phyloP scores from a whole-genome alignment of 2,113 vertebrate genomes.

The Passer montanus region DNA sequence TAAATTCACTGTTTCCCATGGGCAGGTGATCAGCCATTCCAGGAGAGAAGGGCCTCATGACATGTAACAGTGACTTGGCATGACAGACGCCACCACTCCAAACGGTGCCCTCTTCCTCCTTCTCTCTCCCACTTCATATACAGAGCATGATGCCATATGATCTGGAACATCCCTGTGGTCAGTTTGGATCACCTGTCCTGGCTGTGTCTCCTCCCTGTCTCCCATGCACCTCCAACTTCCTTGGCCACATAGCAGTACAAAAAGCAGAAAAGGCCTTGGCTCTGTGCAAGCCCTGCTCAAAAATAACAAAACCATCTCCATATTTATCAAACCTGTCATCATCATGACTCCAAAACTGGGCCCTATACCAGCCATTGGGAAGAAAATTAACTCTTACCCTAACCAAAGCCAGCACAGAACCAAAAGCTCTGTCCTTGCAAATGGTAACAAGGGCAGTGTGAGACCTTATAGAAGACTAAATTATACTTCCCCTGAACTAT shows the following conservation, averaged over 20 bases:
- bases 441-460: neutral
- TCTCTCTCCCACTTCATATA: neutral
- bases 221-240: no score
- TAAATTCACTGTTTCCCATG: neutral
- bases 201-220: neutral
- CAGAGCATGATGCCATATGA: no score
- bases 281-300: neutral
- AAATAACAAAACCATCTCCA: neutral
- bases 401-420: neutral
- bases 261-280: neutral
- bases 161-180: neutral
- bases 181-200: accelerated
- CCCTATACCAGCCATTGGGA: neutral
- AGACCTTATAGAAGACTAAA: neutral
- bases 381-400: neutral
- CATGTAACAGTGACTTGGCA: no score
- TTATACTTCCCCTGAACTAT: neutral
- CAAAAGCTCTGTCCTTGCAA: neutral
- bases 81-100: neutral
- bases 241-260: neutral
- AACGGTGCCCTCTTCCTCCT: neutral
- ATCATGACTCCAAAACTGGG: neutral
- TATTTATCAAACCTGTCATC: neutral
- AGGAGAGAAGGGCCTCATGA: accelerated
- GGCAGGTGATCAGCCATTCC: neutral